Conservation (phyloP, 2,888 invertebrate genomes). For the Amphipoea oculea region DNA sequence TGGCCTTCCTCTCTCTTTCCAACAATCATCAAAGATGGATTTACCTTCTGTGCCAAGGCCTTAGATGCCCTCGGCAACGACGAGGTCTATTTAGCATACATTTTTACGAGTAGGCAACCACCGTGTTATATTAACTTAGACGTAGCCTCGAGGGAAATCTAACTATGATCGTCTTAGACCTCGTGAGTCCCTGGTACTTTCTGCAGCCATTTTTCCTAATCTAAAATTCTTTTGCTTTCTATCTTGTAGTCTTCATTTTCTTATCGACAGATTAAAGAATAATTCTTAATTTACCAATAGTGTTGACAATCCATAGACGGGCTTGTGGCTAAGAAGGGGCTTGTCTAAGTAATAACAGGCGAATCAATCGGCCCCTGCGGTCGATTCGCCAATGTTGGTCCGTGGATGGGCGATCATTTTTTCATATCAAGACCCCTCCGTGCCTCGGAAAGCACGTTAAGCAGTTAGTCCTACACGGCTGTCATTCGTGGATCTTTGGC, state of each 20-base stretch:
- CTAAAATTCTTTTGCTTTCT: not conserved
- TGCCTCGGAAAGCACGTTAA: too few species aligned
- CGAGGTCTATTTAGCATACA: slow-evolving; percentile 26
- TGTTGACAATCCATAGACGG: not conserved
- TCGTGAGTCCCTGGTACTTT: slow-evolving; percentile 5
- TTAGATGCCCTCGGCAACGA: not conserved
- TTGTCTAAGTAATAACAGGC: too few species aligned
- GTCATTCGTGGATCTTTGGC: too few species aligned
- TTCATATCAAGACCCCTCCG: too few species aligned
- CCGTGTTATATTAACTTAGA: slow-evolving; percentile 5
- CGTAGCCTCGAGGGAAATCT: slow-evolving; percentile 53
- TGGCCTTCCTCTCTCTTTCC: not conserved
- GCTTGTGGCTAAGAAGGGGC: too few species aligned
- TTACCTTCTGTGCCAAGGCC: not conserved
- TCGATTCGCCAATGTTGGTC: too few species aligned
- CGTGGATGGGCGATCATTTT: too few species aligned
- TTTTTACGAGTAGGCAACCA: slow-evolving; percentile 24
- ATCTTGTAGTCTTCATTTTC: not conserved
- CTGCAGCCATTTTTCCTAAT: not conserved
- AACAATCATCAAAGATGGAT: not conserved
- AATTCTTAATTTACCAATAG: not conserved
- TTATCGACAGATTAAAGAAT: not conserved
- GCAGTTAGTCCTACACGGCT: too few species aligned
- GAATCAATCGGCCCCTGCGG: too few species aligned
- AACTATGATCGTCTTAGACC: slow-evolving; percentile 3